These are phyloP conservation scores for Monarcha castaneiventris DNA, from an alignment of 2,113 vertebrate genomes.

Conservation along the genomic window DNA sequence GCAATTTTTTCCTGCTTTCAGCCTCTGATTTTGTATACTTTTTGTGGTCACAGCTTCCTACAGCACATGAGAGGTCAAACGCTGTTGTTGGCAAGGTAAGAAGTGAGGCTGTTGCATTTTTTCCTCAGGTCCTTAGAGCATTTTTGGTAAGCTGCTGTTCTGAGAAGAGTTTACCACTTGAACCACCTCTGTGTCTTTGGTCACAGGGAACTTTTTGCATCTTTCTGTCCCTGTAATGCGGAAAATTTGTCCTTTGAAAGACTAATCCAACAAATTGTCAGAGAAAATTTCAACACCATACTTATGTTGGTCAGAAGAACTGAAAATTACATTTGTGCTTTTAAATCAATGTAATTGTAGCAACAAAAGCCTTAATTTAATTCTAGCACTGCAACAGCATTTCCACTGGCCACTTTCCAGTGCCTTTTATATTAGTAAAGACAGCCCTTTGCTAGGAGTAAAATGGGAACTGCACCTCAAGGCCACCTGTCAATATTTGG, in stretches of 20 bases:
- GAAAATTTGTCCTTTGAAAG: not conserved
- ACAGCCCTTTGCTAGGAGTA: not conserved
- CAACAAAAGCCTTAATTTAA: not conserved
- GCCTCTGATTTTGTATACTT: not conserved
- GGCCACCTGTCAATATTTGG: not conserved
- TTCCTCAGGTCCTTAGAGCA: not conserved
- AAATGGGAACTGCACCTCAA: not conserved
- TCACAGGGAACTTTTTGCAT: not conserved
- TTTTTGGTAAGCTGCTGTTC: not conserved
- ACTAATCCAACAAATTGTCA: not conserved
- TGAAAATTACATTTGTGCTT: not conserved
- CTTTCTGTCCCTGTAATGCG: not conserved
- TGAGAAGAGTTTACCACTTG: not conserved
- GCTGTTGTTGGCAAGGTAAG: not conserved
- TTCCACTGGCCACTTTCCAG: not conserved
- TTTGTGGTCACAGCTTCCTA: not conserved
- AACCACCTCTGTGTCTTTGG: not conserved
- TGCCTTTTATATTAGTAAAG: not conserved
- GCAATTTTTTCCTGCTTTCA: slow-evolving; percentile 17
- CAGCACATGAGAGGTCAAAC: not conserved
- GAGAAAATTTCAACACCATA: not conserved
- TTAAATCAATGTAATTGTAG: not conserved
- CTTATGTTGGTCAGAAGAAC: not conserved
- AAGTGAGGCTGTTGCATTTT: not conserved
- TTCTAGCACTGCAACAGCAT: not conserved